Evolutionary conservation across 1,140 invertebrate species (phyloP), one percentile per base, ranked within the genome.

Genomic region (Batillaria attramentaria): DNA sequence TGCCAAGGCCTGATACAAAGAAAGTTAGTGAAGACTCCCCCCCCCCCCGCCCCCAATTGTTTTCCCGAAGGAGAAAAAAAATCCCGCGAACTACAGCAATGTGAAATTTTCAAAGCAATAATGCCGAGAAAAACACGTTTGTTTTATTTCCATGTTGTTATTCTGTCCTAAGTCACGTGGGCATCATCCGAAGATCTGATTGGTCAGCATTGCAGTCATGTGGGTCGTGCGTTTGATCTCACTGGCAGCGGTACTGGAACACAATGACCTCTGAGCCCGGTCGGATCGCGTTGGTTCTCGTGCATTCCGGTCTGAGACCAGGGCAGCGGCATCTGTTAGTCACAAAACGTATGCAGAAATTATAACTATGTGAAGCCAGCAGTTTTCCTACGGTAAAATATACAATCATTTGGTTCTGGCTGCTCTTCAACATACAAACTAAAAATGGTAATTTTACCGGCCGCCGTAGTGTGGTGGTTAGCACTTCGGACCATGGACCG

Each of bases 311-410:
- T 20, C n/a, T n/a, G n/a, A n/a, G 5, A 5, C 5, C 8, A 60
- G 57, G 57, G 31, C 57, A 60, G 24, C 57, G 57, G 57, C 57
- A 60, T n/a, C 57, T 60, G 57, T n/a, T 5, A 60, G n/a, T n/a
- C n/a, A n/a, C n/a, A n/a, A n/a, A n/a, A n/a, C n/a, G n/a, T n/a
- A n/a, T n/a, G n/a, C n/a, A n/a, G n/a, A n/a, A n/a, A n/a, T n/a
- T n/a, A n/a, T n/a, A n/a, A n/a, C n/a, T n/a, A n/a, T n/a, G n/a
- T n/a, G n/a, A n/a, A n/a, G n/a, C n/a, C n/a, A n/a, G n/a, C n/a
- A n/a, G n/a, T n/a, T n/a, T n/a, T n/a, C n/a, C n/a, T n/a, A n/a
- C n/a, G n/a, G n/a, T n/a, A n/a, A n/a, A n/a, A n/a, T n/a, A n/a
- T n/a, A n/a, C n/a, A n/a, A n/a, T n/a, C n/a, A n/a, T n/a, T n/a